Percentiles rank a stretch among this genome's conserved stretches.
These are phyloP conservation scores for Oceanites oceanicus DNA, from an alignment of 2,113 vertebrate genomes.

Conservation along the genomic window DNA sequence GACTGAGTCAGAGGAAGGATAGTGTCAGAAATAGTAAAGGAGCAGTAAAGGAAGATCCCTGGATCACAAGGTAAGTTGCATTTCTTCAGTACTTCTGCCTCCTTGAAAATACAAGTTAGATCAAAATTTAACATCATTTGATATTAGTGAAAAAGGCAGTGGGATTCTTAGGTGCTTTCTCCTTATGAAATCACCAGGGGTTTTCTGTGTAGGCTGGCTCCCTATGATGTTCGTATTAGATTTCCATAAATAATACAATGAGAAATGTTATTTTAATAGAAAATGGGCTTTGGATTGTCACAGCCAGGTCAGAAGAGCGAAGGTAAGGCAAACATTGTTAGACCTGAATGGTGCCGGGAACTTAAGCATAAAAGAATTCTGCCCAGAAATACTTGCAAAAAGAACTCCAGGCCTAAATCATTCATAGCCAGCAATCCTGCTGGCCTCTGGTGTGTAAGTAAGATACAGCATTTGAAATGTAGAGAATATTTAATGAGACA, in stretches of 20 bases:
- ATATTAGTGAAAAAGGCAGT: neutral
- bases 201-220: neutral
- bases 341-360: neutral
- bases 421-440: neutral
- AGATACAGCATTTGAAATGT: neutral
- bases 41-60: neutral
- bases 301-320: neutral
- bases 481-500: neutral
- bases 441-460: neutral
- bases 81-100: neutral
- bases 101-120: neutral
- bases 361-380: neutral
- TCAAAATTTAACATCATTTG: neutral
- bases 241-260: neutral
- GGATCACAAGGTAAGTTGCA: neutral
- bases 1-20: neutral
- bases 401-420: neutral
- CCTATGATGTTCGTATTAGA: neutral
- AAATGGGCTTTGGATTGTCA: neutral
- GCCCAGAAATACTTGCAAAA: neutral
- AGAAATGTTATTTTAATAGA: neutral
- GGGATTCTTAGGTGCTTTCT: neutral
- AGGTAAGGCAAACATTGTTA: neutral
- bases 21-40: neutral
- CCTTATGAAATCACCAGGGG: neutral